A percentile compares a stretch with the other conserved stretches of the same genome.
Conservation (phyloP, 2,113 vertebrate genomes). For the Hippocampus zosterae region DNA sequence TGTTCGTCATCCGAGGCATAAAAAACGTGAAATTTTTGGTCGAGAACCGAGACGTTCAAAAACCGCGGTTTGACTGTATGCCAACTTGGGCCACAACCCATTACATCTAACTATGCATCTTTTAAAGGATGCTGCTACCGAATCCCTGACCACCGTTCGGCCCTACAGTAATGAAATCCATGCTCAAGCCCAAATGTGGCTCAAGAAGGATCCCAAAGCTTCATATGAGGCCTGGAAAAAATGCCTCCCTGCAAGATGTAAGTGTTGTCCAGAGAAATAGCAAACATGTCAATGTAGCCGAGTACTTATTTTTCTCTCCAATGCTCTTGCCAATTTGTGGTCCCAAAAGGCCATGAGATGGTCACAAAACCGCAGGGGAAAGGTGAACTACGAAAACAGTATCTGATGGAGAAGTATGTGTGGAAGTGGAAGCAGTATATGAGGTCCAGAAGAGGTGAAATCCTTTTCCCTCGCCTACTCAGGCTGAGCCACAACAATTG, state of each 20-base stretch:
- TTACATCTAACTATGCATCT: conserved; percentile 10
- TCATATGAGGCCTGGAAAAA: conserved; percentile 97
- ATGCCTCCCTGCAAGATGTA: conserved; percentile 94
- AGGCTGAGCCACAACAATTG: conserved; percentile 98
- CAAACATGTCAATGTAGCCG: not conserved
- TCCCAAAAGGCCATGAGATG: conserved; percentile 71
- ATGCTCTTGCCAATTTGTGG: not conserved
- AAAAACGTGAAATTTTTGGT: no score
- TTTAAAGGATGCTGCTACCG: conserved; percentile 84
- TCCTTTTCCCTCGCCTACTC: conserved; percentile 81
- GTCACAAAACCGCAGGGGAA: conserved; percentile 83
- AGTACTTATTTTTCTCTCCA: not conserved
- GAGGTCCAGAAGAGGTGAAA: conserved; percentile 80
- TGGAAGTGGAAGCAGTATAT: conserved; percentile 98
- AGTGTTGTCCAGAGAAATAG: conserved; percentile 11
- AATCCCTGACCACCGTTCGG: conserved; percentile 91
- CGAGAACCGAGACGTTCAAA: no score
- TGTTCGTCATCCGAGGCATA: no score
- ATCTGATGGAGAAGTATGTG: conserved; percentile 90
- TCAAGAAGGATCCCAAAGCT: conserved; percentile 96
- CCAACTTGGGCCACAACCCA: not conserved
- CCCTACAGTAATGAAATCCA: conserved; percentile 98
- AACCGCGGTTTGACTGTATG: no score
- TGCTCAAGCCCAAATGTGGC: conserved; percentile 96
- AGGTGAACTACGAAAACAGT: conserved; percentile 84